Evolutionary conservation across 2,797 vertebrate genomes (phyloP).

Genomic region (Galaxias olidus): DNA sequence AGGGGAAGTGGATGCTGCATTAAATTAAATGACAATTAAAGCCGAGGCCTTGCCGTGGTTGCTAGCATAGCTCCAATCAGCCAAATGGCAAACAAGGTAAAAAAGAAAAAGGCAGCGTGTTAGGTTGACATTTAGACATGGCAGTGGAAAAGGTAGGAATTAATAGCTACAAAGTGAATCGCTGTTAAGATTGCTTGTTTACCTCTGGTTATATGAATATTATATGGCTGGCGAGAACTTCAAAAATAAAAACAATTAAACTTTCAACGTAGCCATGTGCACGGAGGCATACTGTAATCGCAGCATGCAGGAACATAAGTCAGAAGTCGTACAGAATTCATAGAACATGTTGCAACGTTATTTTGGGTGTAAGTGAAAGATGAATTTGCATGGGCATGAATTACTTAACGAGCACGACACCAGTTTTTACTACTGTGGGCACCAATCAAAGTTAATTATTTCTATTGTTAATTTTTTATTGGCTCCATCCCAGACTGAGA

Average conservation of each 20-base stretch:
- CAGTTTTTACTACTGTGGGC: constrained; percentile 82
- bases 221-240: constrained; percentile 70
- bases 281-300: constrained; percentile 65
- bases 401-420: constrained; percentile 80
- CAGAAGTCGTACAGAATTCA: constrained; percentile 78
- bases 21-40: constrained; percentile 70
- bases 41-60: constrained; percentile 29
- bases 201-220: constrained; percentile 82
- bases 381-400: constrained; percentile 87
- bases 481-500: constrained; percentile 68
- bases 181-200: constrained; percentile 73
- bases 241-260: constrained; percentile 65
- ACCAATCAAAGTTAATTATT: constrained; percentile 81
- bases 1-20: constrained; percentile 52
- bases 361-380: constrained; percentile 76
- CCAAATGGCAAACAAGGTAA: constrained; percentile 48
- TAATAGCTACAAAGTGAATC: constrained; percentile 81
- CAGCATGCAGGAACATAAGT: constrained; percentile 78
- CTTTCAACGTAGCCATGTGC: constrained; percentile 57
- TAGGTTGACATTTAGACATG: constrained; percentile 62
- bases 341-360: constrained; percentile 71
- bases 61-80: constrained; percentile 51
- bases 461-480: constrained; percentile 80
- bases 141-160: constrained; percentile 72
- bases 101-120: constrained; percentile 67